Base-by-base conservation (phyloP, 2,888 invertebrate species). In the Mycogona germanica region DNA sequence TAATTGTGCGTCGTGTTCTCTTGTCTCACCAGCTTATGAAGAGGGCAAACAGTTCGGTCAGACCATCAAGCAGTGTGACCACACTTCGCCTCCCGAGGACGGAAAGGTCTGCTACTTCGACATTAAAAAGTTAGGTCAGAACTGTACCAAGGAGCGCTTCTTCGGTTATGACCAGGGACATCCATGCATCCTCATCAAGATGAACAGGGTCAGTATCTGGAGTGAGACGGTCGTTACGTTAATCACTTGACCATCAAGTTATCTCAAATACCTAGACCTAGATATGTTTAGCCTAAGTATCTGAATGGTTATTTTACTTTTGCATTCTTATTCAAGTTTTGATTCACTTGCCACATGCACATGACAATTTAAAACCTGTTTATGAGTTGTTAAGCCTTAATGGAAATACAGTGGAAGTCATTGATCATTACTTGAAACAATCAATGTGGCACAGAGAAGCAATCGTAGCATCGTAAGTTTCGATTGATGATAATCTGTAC, bases 131-230 rank as follows among this genome's bases (percentile, higher is more conserved):
- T 86, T 87, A 74, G 76, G 77, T 45, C 55, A 56, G 9, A 62
- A 66, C 50, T 96, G 95, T 73, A 80, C 81, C 57, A 74, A 78
- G 55, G 76, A 77, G 30, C 80, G 84, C 61, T 78, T 84, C 64
- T 98, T 84, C 73, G 93, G 92, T 67, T 97, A 84, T 72, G 80
- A 81, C 61, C 77, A 78, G 62, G 86, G 84, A 56, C 82, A 71
- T 55, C 97, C 97, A 17, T 98, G 98, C 72, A 85, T 98, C 68
- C 84, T 96, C 74, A 79, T 98, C 62, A 97, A 97, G 72, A 76
- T 98, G 63, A 98, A 98, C 72, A 92, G 87, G 82, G 92, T 92
- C 71, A n/a, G 47, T 30, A 30, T 17, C 30, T 19, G 19, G 6
- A 38, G 3, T 2, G 6, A 17, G 19, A n/a, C 38, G 19, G 4